Evolutionary conservation across 2,113 vertebrate genomes (phyloP).

Genomic region (Amphiprion ocellaris): DNA sequence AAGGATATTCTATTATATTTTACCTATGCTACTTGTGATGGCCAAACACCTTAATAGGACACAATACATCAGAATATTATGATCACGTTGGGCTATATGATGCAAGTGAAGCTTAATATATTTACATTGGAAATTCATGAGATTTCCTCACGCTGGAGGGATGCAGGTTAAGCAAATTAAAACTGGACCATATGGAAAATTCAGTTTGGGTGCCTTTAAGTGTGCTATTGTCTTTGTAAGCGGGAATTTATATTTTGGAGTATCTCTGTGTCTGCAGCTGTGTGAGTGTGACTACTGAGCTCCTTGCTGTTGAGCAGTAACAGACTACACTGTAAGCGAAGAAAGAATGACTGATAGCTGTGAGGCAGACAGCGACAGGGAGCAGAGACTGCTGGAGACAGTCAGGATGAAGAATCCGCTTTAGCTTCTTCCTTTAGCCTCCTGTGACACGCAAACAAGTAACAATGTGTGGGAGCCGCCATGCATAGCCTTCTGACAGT

Average conservation of each 20-base stretch:
- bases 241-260: background rate
- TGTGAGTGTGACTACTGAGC: background rate
- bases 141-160: background rate
- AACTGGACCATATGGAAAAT: background rate
- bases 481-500: constrained; percentile 63
- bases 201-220: background rate
- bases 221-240: background rate
- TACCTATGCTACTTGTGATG: background rate
- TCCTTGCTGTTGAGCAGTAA: constrained; percentile 15
- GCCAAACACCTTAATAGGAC: no score
- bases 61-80: background rate
- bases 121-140: background rate
- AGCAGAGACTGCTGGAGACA: constrained; percentile 19
- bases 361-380: constrained; percentile 26
- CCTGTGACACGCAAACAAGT: constrained; percentile 43
- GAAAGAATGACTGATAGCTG: constrained; percentile 49
- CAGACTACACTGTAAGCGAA: constrained; percentile 26
- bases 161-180: background rate
- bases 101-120: background rate
- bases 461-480: constrained; percentile 44
- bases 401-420: constrained; percentile 35
- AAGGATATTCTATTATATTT: no score
- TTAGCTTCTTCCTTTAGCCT: constrained; percentile 31
- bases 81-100: no score
- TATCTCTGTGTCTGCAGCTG: background rate